Evolutionary conservation across 2,888 invertebrate genomes (phyloP).

Genomic region (Pantelozetes paolii): DNA sequence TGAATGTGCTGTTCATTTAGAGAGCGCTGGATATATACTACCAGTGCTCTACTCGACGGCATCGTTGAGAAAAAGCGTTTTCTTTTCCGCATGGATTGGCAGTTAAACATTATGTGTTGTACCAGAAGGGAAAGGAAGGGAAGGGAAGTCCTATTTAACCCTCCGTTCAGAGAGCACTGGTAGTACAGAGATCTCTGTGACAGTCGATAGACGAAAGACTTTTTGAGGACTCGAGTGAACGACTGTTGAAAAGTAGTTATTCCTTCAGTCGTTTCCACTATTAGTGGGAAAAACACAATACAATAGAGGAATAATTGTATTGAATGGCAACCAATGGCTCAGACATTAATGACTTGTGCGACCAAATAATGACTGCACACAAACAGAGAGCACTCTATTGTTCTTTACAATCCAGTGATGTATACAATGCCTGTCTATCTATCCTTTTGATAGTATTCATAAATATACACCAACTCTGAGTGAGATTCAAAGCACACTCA

Average conservation of each 20-base stretch:
- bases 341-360: conserved; percentile 33
- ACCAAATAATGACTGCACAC: conserved; percentile 25
- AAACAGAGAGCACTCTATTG: not conserved
- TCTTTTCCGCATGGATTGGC: conserved; percentile 33
- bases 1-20: conserved; percentile 23
- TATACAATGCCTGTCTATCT: not conserved
- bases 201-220: not conserved
- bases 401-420: not conserved
- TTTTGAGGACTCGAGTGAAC: not conserved
- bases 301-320: conserved; percentile 9
- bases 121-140: conserved; percentile 11
- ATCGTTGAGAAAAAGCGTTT: conserved; percentile 22
- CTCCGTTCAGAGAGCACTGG: not conserved
- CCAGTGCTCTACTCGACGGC: not conserved
- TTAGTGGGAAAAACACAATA: conserved; percentile 18
- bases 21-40: not conserved
- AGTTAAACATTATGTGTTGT: conserved; percentile 12
- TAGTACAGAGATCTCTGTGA: not conserved
- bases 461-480: not conserved
- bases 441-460: not conserved
- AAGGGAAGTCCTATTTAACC: not conserved
- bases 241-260: conserved; percentile 3
- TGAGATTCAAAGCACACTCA: no score
- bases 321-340: conserved; percentile 1
- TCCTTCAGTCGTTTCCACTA: no score